phyloP scores from a whole-genome alignment of 1,140 invertebrate genomes.

The Archivesica marissinica region DNA sequence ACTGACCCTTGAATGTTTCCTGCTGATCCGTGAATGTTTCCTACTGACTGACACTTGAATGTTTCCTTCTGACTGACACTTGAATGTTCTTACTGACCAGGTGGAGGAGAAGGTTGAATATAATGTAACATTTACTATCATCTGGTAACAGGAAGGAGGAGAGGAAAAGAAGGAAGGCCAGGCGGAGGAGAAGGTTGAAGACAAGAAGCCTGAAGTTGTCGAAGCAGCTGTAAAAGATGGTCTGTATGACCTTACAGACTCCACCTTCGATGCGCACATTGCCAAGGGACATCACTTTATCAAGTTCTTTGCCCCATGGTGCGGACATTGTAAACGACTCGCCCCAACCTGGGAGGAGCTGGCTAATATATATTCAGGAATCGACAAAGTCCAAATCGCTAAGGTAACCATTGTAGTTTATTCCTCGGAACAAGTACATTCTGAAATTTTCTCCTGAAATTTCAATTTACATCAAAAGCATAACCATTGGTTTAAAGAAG shows the following conservation, averaged over 20 bases:
- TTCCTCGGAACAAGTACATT: too few relatives aligned
- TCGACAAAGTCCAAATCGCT: constrained; percentile 87
- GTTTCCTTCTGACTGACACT: too few relatives aligned
- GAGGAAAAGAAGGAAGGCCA: background rate
- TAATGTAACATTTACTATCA: too few relatives aligned
- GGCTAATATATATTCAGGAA: constrained; percentile 86
- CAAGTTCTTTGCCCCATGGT: constrained; percentile 96
- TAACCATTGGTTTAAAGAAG: too few relatives aligned
- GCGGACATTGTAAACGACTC: constrained; percentile 95
- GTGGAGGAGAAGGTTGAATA: too few relatives aligned
- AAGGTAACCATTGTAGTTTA: constrained; percentile 85
- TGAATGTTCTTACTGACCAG: too few relatives aligned
- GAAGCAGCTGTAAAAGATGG: constrained; percentile 68
- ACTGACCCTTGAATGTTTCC: too few relatives aligned
- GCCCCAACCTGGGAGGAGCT: constrained; percentile 95
- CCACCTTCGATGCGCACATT: constrained; percentile 89
- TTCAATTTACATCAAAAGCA: too few relatives aligned
- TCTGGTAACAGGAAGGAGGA: background rate
- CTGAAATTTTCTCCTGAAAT: too few relatives aligned
- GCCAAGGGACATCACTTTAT: constrained; percentile 90
- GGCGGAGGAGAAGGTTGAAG: constrained; percentile 41
- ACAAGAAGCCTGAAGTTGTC: constrained; percentile 31
- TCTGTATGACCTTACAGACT: constrained; percentile 89
- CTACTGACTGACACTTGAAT: too few relatives aligned
- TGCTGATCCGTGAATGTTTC: too few relatives aligned